phyloP scores from a whole-genome alignment of 2,888 invertebrate genomes.

The Tetranychus piercei region DNA sequence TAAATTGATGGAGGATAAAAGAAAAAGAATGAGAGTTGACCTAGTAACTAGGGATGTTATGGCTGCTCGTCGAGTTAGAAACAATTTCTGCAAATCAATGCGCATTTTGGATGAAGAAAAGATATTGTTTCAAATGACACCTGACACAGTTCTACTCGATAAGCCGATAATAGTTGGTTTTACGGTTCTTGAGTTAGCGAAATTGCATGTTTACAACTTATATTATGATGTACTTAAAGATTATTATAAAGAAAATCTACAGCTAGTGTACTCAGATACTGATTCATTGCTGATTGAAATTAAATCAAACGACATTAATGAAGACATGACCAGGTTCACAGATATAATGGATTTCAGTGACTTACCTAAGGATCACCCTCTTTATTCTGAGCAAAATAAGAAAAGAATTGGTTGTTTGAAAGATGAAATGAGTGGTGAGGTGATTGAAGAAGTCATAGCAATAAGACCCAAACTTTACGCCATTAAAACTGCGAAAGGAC shows the following conservation, averaged over 20 bases:
- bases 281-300: background rate
- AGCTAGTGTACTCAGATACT: background rate
- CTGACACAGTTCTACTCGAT: constrained; percentile 22
- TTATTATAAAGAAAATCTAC: too few species aligned
- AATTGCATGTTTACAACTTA: constrained; percentile 17
- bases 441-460: background rate
- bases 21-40: constrained; percentile 21
- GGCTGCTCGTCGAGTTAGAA: too few species aligned
- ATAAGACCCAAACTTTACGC: background rate
- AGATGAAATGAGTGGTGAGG: background rate
- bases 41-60: too few species aligned
- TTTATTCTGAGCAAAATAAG: background rate
- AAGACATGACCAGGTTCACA: background rate
- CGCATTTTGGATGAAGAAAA: too few species aligned
- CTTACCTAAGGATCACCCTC: background rate
- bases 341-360: background rate
- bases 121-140: constrained; percentile 18
- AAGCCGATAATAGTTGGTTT: constrained; percentile 28
- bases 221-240: too few species aligned
- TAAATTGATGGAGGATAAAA: constrained; percentile 31
- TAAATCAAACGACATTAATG: too few species aligned
- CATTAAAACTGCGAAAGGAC: background rate
- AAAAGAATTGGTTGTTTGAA: background rate
- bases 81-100: too few species aligned
- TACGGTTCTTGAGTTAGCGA: constrained; percentile 28